phyloP scores from a whole-genome alignment of 2,113 vertebrate species.

The Nicator chloris region DNA sequence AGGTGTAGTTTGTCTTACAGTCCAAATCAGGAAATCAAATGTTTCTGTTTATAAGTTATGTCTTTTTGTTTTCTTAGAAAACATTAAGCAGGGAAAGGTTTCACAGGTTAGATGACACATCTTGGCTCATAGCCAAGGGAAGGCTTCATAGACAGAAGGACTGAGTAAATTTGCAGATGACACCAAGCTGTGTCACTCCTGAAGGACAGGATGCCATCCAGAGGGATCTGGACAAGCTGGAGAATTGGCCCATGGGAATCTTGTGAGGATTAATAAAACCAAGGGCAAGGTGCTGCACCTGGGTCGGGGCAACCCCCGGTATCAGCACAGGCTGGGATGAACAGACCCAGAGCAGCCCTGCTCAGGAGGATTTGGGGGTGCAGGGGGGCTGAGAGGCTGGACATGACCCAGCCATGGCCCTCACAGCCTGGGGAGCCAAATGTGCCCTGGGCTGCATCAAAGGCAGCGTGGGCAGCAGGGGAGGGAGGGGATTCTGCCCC shows the following conservation, averaged over 20 bases:
- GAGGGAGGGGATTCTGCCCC: background rate
- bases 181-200: background rate
- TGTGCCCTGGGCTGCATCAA: background rate
- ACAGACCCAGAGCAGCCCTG: background rate
- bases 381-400: background rate
- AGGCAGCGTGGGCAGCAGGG: background rate
- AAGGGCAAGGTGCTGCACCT: background rate
- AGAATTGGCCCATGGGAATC: background rate
- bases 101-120: background rate
- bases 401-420: background rate
- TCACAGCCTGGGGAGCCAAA: background rate
- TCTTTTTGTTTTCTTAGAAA: background rate
- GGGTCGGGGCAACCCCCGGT: accelerated
- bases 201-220: background rate
- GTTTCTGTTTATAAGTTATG: background rate
- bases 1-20: background rate
- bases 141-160: background rate
- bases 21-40: background rate
- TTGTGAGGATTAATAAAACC: background rate
- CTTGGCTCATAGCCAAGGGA: background rate
- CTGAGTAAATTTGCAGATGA: background rate
- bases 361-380: background rate
- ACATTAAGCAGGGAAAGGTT: background rate
- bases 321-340: background rate
- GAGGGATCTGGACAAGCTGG: background rate